Evolutionary conservation across 2,888 invertebrate genomes (phyloP), one percentile per base, ranked within the genome.

Genomic region (Parelbella ahira): DNA sequence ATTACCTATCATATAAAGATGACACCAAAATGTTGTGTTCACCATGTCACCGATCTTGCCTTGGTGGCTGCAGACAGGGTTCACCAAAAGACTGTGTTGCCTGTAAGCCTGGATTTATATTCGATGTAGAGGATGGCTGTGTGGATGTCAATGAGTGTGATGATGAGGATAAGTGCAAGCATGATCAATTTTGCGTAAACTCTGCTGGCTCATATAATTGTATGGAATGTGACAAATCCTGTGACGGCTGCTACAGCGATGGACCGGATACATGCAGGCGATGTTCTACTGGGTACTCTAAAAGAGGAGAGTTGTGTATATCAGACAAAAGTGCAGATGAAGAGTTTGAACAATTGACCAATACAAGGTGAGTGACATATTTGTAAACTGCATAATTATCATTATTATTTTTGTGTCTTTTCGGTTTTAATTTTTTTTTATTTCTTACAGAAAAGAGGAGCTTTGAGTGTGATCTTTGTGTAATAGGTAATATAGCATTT

Each of bases 181-280:
- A 88, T 1, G 90, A 93, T 61, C 91, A 97, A 64, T 97, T 97
- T 68, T 98, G 98, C 70, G 90, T 96, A 2, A 98, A 98, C 68
- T 93, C 92, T 5, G 93, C 95, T 37, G 97, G 98, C 3, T 93
- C 94, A 0, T 95, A 90, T 63, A 79, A 88, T 4, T 97, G 97
- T 75, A 76, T 93, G 59, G 91, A 89, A 34, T 98, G 98, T 80
- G 96, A 97, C 75, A 91, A 89, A 58, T 90, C 97, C 0, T 98
- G 97, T 67, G 79, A 90, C 29, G 93, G 93, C 0, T 98, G 98
- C 67, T 90, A 91, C 37, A 96, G 96, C 0, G 96, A 96, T 73
- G 97, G 97, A 0, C 95, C 97, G 0, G 97, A 97, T 70, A 94
- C 95, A 92, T 98, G 98, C 75, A 86, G 89, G 15, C 88, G 91